phyloP scores from a whole-genome alignment of 1,140 invertebrate species.

The Diuraphis noxia region DNA sequence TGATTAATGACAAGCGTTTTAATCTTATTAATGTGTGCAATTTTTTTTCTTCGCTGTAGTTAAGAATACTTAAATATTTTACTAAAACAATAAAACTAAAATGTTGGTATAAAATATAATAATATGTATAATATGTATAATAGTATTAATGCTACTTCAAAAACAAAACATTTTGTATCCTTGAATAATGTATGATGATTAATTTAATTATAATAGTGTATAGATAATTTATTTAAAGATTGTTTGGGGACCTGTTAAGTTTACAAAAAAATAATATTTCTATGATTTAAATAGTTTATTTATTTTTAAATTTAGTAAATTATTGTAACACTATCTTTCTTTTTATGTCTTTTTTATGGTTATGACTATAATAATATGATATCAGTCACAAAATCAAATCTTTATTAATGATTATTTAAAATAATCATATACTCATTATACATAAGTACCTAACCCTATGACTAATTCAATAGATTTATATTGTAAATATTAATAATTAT shows the following conservation, averaged over 20 bases:
- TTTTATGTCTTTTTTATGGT: neutral
- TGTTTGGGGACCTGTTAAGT: conserved; percentile 33
- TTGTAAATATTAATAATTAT: neutral
- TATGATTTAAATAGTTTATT: conserved; percentile 2
- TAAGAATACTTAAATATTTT: conserved; percentile 15
- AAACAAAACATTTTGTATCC: neutral
- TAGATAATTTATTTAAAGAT: conserved; percentile 22
- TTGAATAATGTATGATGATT: neutral
- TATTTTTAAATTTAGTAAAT: conserved; percentile 4
- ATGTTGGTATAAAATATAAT: neutral
- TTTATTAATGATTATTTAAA: neutral
- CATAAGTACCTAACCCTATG: neutral
- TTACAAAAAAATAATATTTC: neutral
- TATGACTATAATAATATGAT: neutral
- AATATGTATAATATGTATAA: neutral
- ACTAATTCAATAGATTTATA: neutral
- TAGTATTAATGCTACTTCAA: neutral
- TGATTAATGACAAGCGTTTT: conserved; percentile 23
- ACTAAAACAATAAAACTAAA: neutral
- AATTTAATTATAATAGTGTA: conserved; percentile 22
- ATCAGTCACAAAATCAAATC: neutral
- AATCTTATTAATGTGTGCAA: conserved; percentile 38
- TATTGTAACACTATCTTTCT: neutral
- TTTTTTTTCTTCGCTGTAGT: conserved; percentile 33
- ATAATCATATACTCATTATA: neutral